phyloP scores from a whole-genome alignment of 2,888 invertebrate species.

The Caenorhabditis zanzibari region DNA sequence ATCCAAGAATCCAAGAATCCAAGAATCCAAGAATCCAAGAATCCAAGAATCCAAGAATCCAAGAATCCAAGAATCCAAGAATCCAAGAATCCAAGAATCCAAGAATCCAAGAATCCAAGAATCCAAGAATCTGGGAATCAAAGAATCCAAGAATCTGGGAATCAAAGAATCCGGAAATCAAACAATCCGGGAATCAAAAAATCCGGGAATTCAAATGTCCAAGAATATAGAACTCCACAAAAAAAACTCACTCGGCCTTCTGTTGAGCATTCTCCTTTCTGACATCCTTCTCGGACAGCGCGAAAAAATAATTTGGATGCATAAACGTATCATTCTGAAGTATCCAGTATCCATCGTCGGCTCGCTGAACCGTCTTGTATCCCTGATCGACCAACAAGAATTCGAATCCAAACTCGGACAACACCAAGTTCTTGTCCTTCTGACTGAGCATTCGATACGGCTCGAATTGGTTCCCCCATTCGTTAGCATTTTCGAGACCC shows the following conservation, averaged over 20 bases:
- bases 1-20: too few species aligned
- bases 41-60: too few species aligned
- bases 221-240: too few species aligned
- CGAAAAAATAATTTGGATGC: background rate
- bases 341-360: background rate
- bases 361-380: background rate
- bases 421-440: background rate
- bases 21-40: too few species aligned
- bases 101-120: too few species aligned
- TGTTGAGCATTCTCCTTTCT: conserved; percentile 44
- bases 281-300: background rate
- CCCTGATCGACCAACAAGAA: background rate
- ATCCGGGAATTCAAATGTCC: too few species aligned
- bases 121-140: too few species aligned
- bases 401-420: background rate
- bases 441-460: conserved; percentile 48
- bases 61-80: too few species aligned
- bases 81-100: too few species aligned
- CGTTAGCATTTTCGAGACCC: conserved; percentile 66
- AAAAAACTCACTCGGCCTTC: conserved; percentile 69
- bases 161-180: too few species aligned
- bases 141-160: too few species aligned
- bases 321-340: conserved; percentile 6
- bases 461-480: conserved; percentile 71
- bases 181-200: too few species aligned